Base-by-base conservation (phyloP, 1,140 invertebrate species). In the Penaeus indicus region DNA sequence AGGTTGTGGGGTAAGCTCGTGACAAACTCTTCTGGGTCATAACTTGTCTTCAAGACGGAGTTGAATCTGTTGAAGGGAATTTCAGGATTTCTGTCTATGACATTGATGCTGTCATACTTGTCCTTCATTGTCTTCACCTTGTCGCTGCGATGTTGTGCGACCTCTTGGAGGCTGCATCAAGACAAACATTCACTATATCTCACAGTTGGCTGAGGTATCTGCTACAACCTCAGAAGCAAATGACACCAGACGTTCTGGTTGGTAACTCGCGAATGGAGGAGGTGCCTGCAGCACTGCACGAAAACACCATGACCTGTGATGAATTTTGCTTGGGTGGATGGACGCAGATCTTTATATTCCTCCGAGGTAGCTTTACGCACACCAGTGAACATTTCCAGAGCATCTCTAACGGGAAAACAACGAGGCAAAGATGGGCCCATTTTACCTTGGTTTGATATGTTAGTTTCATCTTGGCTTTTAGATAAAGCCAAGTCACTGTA, bases 101-200 rank as follows among this genome's bases (percentile, higher is more conserved):
- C 38, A 54, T 54, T 61, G 32, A 85, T 61, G 42, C n/a, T 85
- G 11, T 85, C 61, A n/a, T n/a, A n/a, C n/a, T n/a, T n/a, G n/a
- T n/a, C n/a, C n/a, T n/a, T n/a, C n/a, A 85, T 27, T 75, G 84
- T 60, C 61, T 85, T 77, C 38, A 85, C 84, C 69, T 77, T 85
- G 84, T 85, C 69, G 54, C 69, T 85, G 42, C 16, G 27, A 69
- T 69, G 19, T 11, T n/a, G 19, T 10, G 64, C 27, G 19, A 69
- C 27, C 64, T 69, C 64, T 69, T 69, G 27, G 64, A 69, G 22
- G 19, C 64, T 69, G 64, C 11, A 69, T 0, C 64, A n/a, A n/a
- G 64, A 21, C 64, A 22, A 19, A 69, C 27, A 32, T 32, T 32
- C 0, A 32, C 32, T 32, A 32, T 2, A 32, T 32, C 32, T 32